These are phyloP conservation scores for Zootermopsis nevadensis DNA, from an alignment of 2,888 invertebrate genomes.

Conservation along the genomic window DNA sequence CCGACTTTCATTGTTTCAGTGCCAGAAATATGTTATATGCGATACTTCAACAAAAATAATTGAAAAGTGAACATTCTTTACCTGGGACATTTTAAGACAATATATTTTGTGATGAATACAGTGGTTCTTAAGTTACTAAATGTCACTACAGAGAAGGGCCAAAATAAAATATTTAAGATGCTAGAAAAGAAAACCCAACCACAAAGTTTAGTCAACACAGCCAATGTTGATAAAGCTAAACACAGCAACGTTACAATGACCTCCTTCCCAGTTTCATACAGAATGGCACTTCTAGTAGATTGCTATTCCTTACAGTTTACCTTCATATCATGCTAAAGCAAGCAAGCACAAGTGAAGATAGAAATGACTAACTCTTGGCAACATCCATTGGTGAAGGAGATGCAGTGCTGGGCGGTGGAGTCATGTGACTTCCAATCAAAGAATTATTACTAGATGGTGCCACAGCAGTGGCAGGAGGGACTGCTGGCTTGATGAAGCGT, in stretches of 20 bases:
- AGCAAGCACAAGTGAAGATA: not conserved
- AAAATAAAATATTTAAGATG: constrained; percentile 15
- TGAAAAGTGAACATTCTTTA: not conserved
- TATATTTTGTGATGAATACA: constrained; percentile 11
- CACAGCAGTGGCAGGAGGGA: constrained; percentile 67
- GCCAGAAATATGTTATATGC: not conserved
- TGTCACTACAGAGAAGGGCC: not conserved
- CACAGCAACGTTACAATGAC: constrained; percentile 29
- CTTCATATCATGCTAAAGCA: constrained; percentile 28
- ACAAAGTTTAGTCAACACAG: constrained; percentile 32
- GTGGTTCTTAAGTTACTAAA: not conserved
- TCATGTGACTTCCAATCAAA: constrained; percentile 35
- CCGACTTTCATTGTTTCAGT: not conserved
- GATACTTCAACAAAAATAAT: not conserved
- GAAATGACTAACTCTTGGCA: constrained; percentile 58
- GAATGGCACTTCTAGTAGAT: constrained; percentile 19
- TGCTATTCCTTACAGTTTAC: constrained; percentile 9
- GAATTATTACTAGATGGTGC: constrained; percentile 35
- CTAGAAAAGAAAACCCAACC: constrained; percentile 22
- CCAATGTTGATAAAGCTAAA: constrained; percentile 35
- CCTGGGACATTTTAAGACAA: not conserved
- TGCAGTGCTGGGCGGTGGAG: constrained; percentile 56
- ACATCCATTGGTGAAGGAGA: constrained; percentile 64
- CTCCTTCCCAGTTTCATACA: constrained; percentile 1
- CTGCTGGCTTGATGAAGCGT: constrained; percentile 88